Base-by-base conservation (phyloP, 2,113 vertebrate genomes). In the Irena cyanogastra region DNA sequence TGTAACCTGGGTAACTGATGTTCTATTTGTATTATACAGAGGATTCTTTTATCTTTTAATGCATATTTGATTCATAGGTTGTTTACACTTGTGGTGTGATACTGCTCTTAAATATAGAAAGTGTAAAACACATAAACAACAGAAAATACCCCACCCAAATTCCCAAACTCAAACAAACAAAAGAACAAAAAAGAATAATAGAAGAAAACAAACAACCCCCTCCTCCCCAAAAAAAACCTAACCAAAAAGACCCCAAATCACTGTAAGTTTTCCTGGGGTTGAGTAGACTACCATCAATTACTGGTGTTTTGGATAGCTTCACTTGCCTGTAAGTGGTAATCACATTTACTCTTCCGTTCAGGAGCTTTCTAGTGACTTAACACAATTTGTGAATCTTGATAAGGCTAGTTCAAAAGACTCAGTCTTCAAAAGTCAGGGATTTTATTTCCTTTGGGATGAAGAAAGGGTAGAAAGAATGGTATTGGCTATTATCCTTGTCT, bases 61-160 rank as follows among this genome's bases (percentile, higher is more conserved):
- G 11, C 10, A 2, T 56, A 61, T 69, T 89, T 81, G 22, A 59
- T 47, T 64, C 7, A 11, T 8, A 28, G 20, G 31, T 65, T 53
- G 8, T 59, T 53, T 61, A 45, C 20, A 44, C 3, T 30, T 17
- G 8, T 28, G 16, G 6, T 41, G 16, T 64, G 15, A 63, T 50
- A 39, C 13, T 69, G 27, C 49, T 77, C 23, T 39, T 42, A 69
- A 77, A 69, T 30, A 33, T 21, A 65, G 37, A 35, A 85, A 33
- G 6, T 41, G 18, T 30, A 19, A 56, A 81, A 5, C 21, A 26
- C 17, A 7, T 4, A 12, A 47, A 41, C 9, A 42, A 41, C 21
- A 47, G 56, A 49, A 42, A 1, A 2, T 0, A 7, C 16, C 1
- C 3, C 13, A 21, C 11, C 9, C 3, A 7, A 49, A 65, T 18